Evolutionary conservation across 2,888 invertebrate genomes (phyloP), one percentile per base, ranked within the genome.

Genomic region (Morinoia aosen): DNA sequence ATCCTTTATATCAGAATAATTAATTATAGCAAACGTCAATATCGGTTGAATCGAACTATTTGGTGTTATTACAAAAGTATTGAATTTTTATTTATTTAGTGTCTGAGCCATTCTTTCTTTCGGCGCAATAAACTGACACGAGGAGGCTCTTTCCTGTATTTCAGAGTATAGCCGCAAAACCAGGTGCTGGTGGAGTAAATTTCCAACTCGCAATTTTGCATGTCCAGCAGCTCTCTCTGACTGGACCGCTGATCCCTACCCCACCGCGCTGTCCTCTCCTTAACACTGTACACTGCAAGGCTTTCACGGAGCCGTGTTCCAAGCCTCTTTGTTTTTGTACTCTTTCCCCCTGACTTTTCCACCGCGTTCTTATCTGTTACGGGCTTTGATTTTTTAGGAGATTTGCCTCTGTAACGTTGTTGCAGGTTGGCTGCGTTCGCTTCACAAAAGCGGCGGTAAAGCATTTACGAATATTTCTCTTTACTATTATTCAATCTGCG

Each of bases 231-330:
- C 48, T 48, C 48, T 48, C 2, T 40, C 40, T 90, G 39, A 48
- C 12, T 11, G 88, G 39, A 48, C 40, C 40, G 39, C 39, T 90
- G 90, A 90, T 48, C 48, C 93, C 93, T n/a, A 12, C 5, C 58
- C 5, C 57, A 57, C 58, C 48, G 56, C 57, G 57, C 93, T 93
- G 93, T 93, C 93, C 93, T 48, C 57, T 90, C n/a, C 93, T 93
- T 93, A 93, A 93, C 57, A 12, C 93, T 93, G 90, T 90, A 93
- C 93, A 93, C 93, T 57, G 93, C 93, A 93, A 93, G 93, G 93
- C 93, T 93, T 57, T 93, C 93, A 93, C 93, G 33, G 93, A 56
- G 58, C 57, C 56, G 57, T 56, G 56, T 56, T 93, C 93, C 57
- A 48, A 57, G 57, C 57, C 93, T 56, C 48, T 56, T 93, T 93